Percentiles rank a stretch among this genome's conserved stretches.
Conservation (phyloP, 2,113 vertebrate genomes). For the Oplegnathus fasciatus region DNA sequence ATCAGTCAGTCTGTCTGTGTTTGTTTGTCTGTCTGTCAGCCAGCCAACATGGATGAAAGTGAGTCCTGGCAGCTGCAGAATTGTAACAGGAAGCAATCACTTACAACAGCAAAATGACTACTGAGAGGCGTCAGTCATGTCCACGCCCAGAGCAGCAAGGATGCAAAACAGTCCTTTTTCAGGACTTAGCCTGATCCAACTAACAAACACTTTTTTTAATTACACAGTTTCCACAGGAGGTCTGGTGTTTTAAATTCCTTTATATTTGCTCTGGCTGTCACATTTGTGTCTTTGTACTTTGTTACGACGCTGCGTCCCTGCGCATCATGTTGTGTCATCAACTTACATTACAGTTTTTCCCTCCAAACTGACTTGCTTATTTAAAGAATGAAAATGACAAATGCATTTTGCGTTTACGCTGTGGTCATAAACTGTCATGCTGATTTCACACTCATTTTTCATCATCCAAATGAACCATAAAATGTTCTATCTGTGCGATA, state of each 20-base stretch:
- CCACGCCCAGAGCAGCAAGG: constrained; percentile 16
- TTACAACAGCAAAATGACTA: constrained; percentile 41
- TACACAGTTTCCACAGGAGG: neutral
- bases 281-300: neutral
- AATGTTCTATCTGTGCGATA: neutral
- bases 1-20: neutral
- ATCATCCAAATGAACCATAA: neutral
- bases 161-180: constrained; percentile 1
- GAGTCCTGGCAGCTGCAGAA: constrained; percentile 33
- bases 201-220: neutral
- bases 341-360: neutral
- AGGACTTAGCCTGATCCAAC: neutral
- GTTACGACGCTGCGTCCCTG: neutral
- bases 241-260: neutral
- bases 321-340: neutral
- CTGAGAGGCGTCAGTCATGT: constrained; percentile 40
- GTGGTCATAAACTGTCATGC: neutral
- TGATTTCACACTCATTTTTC: constrained; percentile 19
- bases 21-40: constrained; percentile 22
- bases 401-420: neutral
- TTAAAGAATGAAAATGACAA: neutral
- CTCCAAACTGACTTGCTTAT: neutral
- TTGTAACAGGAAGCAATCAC: constrained; percentile 67
- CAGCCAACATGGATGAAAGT: constrained; percentile 3
- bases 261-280: constrained; percentile 3